Evolutionary conservation across 2,888 invertebrate genomes (phyloP), one percentile per base, ranked within the genome.

Genomic region (Cactoblastis cactorum): DNA sequence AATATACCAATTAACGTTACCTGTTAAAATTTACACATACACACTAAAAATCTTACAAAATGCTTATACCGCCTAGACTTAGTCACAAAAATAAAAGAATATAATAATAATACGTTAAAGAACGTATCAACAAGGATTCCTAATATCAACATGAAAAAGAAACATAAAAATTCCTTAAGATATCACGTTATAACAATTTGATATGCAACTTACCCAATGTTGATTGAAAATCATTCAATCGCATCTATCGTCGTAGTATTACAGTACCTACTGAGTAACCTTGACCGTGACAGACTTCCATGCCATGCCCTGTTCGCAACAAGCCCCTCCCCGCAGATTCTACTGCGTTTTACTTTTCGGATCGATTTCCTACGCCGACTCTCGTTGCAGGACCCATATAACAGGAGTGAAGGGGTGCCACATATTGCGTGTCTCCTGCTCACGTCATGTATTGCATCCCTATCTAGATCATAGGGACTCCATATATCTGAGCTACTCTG

Each of bases 201-300:
- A 17, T 54, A 56, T 60, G 33, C 41, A 41, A 34, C 57, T 57
- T 57, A 65, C 65, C 67, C 57, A 41, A 51, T 55, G 58, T 65
- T 69, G 66, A 71, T 74, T 71, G 46, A 62, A 56, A 69, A 55
- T 65, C 70, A 70, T 64, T 71, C 71, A 74, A 62, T 67, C 66
- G 67, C 74, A 60, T 63, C 71, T 69, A 69, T 67, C 65, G 63
- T 51, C 55, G 60, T 62, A 63, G 65, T 69, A 65, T 66, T 65
- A 60, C 61, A 52, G 28, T 28, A 1, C n/a, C n/a, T n/a, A n/a
- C 28, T 28, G 69, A 62, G 73, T 83, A 77, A 81, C 85, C 85
- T 86, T 87, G 85, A 77, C 83, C 82, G 71, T 82, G 78, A 74
- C 73, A 62, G 64, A 69, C 66, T 63, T 65, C 55, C 55, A 60